Percentiles rank a stretch among this genome's conserved stretches.
Conservation (phyloP, 2,113 vertebrate genomes). For the Nycticebus coucang region DNA sequence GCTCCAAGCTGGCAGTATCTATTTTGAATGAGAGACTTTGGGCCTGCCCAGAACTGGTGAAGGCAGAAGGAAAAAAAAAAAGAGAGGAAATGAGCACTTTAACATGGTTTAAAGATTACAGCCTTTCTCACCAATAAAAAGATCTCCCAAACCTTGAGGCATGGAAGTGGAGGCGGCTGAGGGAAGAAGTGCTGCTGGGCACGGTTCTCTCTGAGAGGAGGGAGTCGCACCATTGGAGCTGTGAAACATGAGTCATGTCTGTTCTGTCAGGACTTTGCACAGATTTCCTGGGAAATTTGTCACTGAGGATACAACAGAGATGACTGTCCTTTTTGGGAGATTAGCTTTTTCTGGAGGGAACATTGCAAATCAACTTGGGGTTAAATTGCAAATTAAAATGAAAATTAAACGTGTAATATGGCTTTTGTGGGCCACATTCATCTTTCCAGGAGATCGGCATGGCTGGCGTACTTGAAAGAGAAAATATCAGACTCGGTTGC, state of each 20-base stretch:
- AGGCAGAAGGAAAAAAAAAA: background rate
- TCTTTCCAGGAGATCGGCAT: background rate
- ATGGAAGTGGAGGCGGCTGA: background rate
- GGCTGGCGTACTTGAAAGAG: background rate
- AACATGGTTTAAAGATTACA: background rate
- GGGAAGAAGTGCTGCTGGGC: background rate
- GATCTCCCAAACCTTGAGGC: background rate
- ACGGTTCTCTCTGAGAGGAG: background rate
- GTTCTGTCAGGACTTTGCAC: background rate
- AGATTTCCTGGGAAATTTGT: slow-evolving; percentile 35
- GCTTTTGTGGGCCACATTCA: background rate
- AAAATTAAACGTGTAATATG: background rate
- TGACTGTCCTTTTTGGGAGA: slow-evolving; percentile 48
- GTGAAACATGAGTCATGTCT: slow-evolving; percentile 51
- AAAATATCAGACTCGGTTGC: background rate
- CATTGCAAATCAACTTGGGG: background rate
- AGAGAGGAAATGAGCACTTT: background rate
- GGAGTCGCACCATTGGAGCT: background rate
- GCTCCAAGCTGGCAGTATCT: background rate
- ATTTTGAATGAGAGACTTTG: background rate
- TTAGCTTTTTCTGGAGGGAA: slow-evolving; percentile 39
- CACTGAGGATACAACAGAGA: background rate
- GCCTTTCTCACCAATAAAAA: background rate
- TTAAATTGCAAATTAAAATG: slow-evolving; percentile 36
- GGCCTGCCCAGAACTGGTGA: background rate